Evolutionary conservation across 2,797 vertebrate genomes (phyloP), one percentile per base, ranked within the genome.

Genomic region (Psittacula echo): DNA sequence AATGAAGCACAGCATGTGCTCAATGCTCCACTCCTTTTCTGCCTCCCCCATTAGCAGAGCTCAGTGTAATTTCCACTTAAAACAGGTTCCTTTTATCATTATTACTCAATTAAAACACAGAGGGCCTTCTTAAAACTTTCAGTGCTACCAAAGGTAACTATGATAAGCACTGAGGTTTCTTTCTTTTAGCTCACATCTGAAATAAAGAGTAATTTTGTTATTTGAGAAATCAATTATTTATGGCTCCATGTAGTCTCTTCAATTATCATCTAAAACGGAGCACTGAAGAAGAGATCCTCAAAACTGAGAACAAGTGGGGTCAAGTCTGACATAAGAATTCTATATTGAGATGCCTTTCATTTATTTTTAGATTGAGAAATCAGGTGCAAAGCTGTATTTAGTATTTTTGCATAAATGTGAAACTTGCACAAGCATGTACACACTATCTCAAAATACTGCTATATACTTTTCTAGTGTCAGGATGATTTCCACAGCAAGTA

Each of bases 1-100:
- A 96, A 96, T 64, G 74, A 94, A 96, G 93, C 23, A 96, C 96
- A 93, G 39, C 61, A 73, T 93, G 96, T 96, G 93, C 91, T 62
- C 10, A 26, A 4, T 37, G 54, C 62, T 95, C 95, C 75, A 37
- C 80, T 93, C 41, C 85, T 92, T 94, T 93, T 95, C 70, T 95
- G 67, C 56, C 50, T 90, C 65, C 80, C 19, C 51, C 71, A 81
- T 96, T 96, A 95, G 39, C 67, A 92, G 39, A 2, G 68, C 66
- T 81, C 65, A 65, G 68, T 76, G 67, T 90, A 96, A 94, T 85
- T 95, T 95, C 91, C 79, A 89, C 95, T 96, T 96, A 94, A 95
- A 74, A 89, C 41, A 50, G 78, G 51, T 81, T 93, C 86, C 91
- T 95, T 94, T 95, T 73, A 85, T 65, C n/a, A 76, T 76, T 87